Base-by-base conservation (phyloP, 2,888 invertebrate species). In the Notodonta ziczac region DNA sequence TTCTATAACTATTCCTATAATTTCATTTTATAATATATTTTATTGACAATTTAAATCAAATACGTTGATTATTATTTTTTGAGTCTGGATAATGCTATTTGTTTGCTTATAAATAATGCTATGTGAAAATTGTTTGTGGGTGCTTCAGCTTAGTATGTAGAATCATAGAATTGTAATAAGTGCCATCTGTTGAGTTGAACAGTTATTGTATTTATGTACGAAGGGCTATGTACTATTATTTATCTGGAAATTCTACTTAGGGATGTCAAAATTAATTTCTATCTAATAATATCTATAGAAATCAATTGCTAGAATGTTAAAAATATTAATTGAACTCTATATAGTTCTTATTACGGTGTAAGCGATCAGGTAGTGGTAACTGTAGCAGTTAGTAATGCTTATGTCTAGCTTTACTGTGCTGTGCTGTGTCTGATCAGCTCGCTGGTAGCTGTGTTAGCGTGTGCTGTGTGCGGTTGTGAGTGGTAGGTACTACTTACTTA, bases 401-500 rank as follows among this genome's bases (percentile, higher is more conserved):
- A 32, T 39, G 56, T 46, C 62, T 73, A 59, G 52, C 63, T 62
- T 55, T 57, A 58, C 60, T 59, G 63, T 57, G 60, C 24, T 57
- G 56, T 64, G 75, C 70, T 69, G 66, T 53, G 50, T 69, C 56
- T 40, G 67, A 59, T 59, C 58, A 60, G 63, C 39, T 69, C 66
- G 60, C 58, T 62, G 63, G 56, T 66, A 67, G 74, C 63, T 60
- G 63, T 71, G 66, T 65, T 74, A 71, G 74, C 77, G 65, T 68
- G 54, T 40, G 54, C 39, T 16, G 54, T 54, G 54, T 48, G 24
- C 9, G 35, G 5, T 57, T 58, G 0, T 55, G 5, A 4, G 10
- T 5, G 42, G 13, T 55, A 42, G 42, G 13, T 55, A 42, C 6
- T 65, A 84, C 87, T 86, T 77, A 88, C 87, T 76, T 65, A 81